These are phyloP conservation scores for Quiscalus mexicanus DNA, from an alignment of 2,113 vertebrate genomes.

Conservation along the genomic window DNA sequence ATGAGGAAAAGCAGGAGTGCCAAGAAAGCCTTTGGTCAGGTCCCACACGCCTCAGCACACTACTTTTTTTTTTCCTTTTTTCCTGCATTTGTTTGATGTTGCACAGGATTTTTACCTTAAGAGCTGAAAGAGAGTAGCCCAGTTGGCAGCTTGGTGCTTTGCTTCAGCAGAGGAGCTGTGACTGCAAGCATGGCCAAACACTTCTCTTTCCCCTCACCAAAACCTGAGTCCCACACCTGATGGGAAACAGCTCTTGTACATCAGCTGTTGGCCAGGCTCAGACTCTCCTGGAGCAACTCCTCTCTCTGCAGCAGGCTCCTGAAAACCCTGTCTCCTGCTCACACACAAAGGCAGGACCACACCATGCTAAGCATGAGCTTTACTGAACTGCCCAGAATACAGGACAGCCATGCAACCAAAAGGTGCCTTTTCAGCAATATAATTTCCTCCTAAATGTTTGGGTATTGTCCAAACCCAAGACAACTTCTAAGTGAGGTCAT, in stretches of 20 bases:
- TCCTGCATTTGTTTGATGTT: not conserved
- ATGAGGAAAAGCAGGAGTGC: not conserved
- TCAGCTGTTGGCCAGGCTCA: accelerated
- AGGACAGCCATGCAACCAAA: not conserved
- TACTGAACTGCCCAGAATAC: not conserved
- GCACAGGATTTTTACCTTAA: not conserved
- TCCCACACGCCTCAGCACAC: not conserved
- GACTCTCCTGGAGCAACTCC: not conserved
- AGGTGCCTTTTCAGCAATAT: not conserved
- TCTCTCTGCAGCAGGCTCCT: not conserved
- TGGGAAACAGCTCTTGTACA: accelerated
- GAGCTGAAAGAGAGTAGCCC: not conserved
- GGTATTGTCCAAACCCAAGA: not conserved
- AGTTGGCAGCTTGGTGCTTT: not conserved
- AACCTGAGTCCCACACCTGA: accelerated
- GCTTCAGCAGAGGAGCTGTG: not conserved
- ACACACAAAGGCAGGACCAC: not conserved
- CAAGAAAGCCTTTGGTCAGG: not conserved
- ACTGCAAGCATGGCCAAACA: not conserved
- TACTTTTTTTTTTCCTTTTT: not conserved
- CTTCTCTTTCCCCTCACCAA: not conserved
- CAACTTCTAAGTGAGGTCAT: not conserved
- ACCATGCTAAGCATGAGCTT: not conserved
- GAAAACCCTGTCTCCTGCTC: not conserved
- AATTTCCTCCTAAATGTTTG: not conserved